These are phyloP conservation scores for Drosophila longiperda DNA, from an alignment of 2,888 invertebrate genomes.

Conservation along the genomic window DNA sequence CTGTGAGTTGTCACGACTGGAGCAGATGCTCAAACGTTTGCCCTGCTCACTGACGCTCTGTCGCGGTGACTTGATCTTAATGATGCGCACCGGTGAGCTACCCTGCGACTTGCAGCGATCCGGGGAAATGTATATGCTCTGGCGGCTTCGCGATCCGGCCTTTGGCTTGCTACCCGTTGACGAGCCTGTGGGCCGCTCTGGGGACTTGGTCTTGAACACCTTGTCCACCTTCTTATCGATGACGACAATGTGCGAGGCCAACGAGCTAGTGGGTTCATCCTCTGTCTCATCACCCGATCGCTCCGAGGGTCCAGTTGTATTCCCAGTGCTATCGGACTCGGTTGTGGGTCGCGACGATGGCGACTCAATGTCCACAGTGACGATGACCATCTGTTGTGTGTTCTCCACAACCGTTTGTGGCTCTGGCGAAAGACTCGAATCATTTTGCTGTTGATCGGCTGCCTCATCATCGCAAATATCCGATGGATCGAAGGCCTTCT, in stretches of 20 bases:
- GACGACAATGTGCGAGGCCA: constrained; percentile 75
- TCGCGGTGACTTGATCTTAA: constrained; percentile 86
- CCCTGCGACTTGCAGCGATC: constrained; percentile 85
- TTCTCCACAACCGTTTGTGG: constrained; percentile 85
- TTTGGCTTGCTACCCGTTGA: constrained; percentile 66
- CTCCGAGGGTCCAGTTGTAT: constrained; percentile 83
- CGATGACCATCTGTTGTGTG: constrained; percentile 81
- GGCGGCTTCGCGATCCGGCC: constrained; percentile 80
- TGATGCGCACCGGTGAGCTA: constrained; percentile 84
- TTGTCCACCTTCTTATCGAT: constrained; percentile 85
- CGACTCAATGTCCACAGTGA: constrained; percentile 82
- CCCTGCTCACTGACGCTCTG: constrained; percentile 86
- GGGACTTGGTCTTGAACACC: constrained; percentile 84
- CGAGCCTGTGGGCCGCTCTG: constrained; percentile 50
- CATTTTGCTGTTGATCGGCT: constrained; percentile 83
- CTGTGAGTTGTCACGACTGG: constrained; percentile 83
- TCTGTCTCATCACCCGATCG: constrained; percentile 84
- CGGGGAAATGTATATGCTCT: constrained; percentile 87
- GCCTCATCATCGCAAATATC: constrained; percentile 72
- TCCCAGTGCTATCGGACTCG: constrained; percentile 83
- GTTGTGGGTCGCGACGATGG: constrained; percentile 82
- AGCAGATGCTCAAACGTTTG: constrained; percentile 82
- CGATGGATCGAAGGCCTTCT: constrained; percentile 83
- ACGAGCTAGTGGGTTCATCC: constrained; percentile 63
- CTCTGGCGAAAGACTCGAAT: constrained; percentile 84